Base-by-base conservation (phyloP, 2,888 invertebrate species). In the Harmothoe impar region DNA sequence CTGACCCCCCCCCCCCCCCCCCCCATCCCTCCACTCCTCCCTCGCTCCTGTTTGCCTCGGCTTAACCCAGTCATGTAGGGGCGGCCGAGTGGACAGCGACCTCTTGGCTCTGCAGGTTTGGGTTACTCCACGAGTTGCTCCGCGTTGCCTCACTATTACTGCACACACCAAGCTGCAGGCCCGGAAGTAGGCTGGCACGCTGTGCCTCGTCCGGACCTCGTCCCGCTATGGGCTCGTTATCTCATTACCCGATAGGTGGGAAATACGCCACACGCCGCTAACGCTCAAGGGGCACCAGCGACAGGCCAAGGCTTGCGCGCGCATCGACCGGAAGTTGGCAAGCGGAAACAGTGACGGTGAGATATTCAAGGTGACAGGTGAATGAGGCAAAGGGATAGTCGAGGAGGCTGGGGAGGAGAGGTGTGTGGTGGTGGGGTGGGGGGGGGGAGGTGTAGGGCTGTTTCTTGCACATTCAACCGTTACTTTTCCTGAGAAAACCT, bases 241-340 rank as follows among this genome's bases (percentile, higher is more conserved):
- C 62, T n/a, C 20, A 62, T 62, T 15, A 62, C 62, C 23, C 1
- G 62, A 62, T 62, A n/a, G 62, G 62, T n/a, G 62, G 62, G 20
- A 62, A 62, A 62, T 62, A 62, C 20, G n/a, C 62, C 62, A 62
- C n/a, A 62, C 62, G 15, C 20, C n/a, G 62, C 3, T n/a, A 62
- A 43, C 10, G 43, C 43, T 43, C 62, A 20, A 62, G 12, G 15
- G 62, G 62, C 23, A 20, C 23, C 7, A 1, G 20, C 12, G 12
- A 5, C 0, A 1, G 15, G 23, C 7, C 62, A 5, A 20, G 20
- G 62, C 3, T 15, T 62, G n/a, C 15, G 62, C n/a, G 12, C 62
- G 62, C 62, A 62, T n/a, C 20, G n/a, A 62, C 62, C 62, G 62
- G 62, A 62, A 62, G 62, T n/a, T 20, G 62, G 62, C 62, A n/a